Percentiles rank a stretch among this genome's conserved stretches.
These are phyloP conservation scores for Cariama cristata DNA, from an alignment of 2,113 vertebrate species.

Conservation along the genomic window DNA sequence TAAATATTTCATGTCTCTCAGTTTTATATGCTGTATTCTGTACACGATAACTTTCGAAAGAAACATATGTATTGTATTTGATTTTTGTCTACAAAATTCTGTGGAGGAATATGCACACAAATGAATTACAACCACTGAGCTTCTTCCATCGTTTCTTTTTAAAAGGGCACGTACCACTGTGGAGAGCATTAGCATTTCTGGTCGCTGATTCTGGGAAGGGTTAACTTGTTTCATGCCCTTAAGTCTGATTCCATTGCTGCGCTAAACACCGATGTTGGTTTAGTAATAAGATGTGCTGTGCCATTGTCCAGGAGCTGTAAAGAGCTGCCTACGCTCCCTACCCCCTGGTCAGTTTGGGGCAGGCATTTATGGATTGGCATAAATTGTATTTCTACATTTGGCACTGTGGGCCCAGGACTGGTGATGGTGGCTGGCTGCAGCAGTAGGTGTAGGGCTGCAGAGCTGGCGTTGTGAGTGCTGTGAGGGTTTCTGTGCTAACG, in stretches of 20 bases:
- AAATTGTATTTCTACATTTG: neutral
- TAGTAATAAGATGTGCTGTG: neutral
- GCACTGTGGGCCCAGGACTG: neutral
- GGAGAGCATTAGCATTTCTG: neutral
- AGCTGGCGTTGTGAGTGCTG: neutral
- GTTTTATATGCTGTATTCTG: neutral
- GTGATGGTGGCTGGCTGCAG: neutral
- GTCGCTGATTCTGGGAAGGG: neutral
- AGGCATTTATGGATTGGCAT: neutral
- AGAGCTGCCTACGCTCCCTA: neutral
- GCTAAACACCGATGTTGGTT: neutral
- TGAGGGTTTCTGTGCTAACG: neutral
- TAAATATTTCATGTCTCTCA: neutral
- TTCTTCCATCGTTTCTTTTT: neutral
- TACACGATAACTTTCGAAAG: neutral
- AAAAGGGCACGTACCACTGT: neutral
- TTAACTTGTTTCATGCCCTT: neutral
- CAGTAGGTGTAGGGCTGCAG: neutral
- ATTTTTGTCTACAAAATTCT: neutral
- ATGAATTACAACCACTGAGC: neutral
- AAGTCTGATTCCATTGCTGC: neutral
- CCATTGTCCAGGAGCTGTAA: neutral
- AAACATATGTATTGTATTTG: neutral
- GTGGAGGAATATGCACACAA: neutral
- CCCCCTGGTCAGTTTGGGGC: neutral